Conservation (phyloP, 1,140 invertebrate genomes). For the Drosophila athabasca region DNA sequence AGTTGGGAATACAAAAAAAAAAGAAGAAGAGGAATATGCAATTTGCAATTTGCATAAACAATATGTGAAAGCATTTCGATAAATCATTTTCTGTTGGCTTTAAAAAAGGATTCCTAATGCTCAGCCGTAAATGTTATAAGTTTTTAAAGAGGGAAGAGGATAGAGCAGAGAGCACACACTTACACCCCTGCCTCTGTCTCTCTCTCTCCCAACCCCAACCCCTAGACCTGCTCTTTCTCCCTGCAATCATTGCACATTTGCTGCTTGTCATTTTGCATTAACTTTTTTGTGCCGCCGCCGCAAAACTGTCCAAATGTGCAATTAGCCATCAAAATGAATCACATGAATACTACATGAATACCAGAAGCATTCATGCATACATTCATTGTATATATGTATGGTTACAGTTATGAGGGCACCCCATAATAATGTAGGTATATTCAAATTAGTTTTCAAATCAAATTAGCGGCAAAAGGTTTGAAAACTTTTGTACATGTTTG, state of each 20-base stretch:
- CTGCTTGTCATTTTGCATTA: constrained; percentile 44
- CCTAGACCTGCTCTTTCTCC: constrained; percentile 41
- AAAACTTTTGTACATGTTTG: constrained; percentile 12
- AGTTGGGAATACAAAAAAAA: not conserved
- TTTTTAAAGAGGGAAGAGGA: too few relatives aligned
- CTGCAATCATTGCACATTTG: constrained; percentile 41
- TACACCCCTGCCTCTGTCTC: too few relatives aligned
- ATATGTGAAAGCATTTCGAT: too few relatives aligned
- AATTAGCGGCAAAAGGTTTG: constrained; percentile 10
- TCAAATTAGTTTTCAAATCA: constrained; percentile 14
- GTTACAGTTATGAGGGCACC: not conserved
- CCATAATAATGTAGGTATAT: not conserved
- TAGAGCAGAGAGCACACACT: too few relatives aligned
- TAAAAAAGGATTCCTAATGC: too few relatives aligned
- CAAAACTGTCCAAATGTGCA: constrained; percentile 67
- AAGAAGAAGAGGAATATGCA: not conserved
- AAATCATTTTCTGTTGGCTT: too few relatives aligned
- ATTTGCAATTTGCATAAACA: too few relatives aligned
- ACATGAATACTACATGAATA: constrained; percentile 5
- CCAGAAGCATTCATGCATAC: too few relatives aligned
- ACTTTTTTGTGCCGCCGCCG: constrained; percentile 26
- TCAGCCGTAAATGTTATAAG: too few relatives aligned
- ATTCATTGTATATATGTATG: not conserved
- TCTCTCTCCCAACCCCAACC: constrained; percentile 28
- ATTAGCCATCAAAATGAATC: constrained; percentile 54